Percentiles rank a stretch among this genome's conserved stretches.
Conservation (phyloP, 2,113 vertebrate species). For the Corythornis vintsioides region DNA sequence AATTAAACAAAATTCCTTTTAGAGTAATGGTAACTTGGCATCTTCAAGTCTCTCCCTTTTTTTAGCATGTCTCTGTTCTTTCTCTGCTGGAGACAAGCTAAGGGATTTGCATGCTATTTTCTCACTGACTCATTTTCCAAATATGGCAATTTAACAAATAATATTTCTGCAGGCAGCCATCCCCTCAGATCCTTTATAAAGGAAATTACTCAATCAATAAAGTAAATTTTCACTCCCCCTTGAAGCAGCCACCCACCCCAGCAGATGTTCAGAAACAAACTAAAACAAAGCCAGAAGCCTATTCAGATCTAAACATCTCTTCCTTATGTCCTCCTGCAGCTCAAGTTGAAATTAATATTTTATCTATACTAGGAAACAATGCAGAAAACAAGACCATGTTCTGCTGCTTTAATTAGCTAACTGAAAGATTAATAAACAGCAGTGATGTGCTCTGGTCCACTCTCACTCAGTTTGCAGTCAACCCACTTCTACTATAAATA, state of each 20-base stretch:
- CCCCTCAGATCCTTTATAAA: constrained; percentile 39
- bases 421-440: neutral
- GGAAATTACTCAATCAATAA: constrained; percentile 65
- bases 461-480: neutral
- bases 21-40: neutral
- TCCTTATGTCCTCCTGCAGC: neutral
- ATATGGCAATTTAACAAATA: constrained; percentile 46
- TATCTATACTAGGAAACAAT: neutral
- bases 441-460: neutral
- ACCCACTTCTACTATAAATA: neutral
- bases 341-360: neutral
- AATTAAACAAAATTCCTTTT: neutral
- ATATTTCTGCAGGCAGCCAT: constrained; percentile 46
- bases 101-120: constrained; percentile 50
- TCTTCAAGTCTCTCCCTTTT: neutral
- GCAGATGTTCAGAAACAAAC: constrained; percentile 41
- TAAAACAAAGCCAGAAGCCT: constrained; percentile 33
- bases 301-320: neutral
- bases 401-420: neutral
- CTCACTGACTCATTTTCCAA: constrained; percentile 58
- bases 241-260: constrained; percentile 47
- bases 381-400: neutral
- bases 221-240: constrained; percentile 35
- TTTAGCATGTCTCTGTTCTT: neutral
- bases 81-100: constrained; percentile 18